phyloP scores from a whole-genome alignment of 2,797 vertebrate genomes.

The Acomys russatus region DNA sequence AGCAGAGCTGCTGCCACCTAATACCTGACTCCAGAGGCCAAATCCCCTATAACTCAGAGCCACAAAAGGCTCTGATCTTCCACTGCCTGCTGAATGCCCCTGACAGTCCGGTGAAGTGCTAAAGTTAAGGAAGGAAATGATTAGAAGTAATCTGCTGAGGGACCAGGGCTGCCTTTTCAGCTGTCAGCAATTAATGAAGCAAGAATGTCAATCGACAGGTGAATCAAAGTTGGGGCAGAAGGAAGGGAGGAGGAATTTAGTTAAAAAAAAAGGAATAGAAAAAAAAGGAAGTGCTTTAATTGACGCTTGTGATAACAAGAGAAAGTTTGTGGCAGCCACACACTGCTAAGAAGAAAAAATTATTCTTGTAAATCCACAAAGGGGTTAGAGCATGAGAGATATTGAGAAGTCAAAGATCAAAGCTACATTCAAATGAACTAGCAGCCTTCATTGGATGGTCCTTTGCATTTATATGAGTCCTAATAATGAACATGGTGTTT shows the following conservation, averaged over 20 bases:
- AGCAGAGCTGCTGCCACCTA: not conserved
- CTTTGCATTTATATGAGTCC: not conserved
- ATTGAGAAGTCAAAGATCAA: conserved; percentile 16
- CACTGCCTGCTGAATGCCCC: conserved; percentile 57
- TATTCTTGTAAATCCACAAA: not conserved
- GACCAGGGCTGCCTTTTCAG: conserved; percentile 84
- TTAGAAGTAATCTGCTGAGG: conserved; percentile 89
- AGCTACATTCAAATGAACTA: not conserved
- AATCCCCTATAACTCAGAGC: not conserved
- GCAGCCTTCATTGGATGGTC: not conserved
- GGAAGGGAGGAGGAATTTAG: conserved; percentile 84
- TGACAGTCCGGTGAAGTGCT: conserved; percentile 79
- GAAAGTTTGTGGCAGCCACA: conserved; percentile 86
- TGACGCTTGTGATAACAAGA: conserved; percentile 86
- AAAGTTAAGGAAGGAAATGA: conserved; percentile 87
- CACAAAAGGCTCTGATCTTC: conserved; percentile 55
- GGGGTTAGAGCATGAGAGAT: not conserved
- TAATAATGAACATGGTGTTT: not conserved
- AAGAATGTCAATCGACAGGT: conserved; percentile 90
- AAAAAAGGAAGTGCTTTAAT: conserved; percentile 85
- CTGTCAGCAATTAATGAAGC: conserved; percentile 90
- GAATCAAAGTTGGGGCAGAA: conserved; percentile 86
- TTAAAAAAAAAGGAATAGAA: not conserved
- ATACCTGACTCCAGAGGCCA: conserved; percentile 14
- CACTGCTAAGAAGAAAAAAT: conserved; percentile 83